Evolutionary conservation across 2,113 vertebrate species (phyloP).

Genomic region (Clarias macrocephalus): DNA sequence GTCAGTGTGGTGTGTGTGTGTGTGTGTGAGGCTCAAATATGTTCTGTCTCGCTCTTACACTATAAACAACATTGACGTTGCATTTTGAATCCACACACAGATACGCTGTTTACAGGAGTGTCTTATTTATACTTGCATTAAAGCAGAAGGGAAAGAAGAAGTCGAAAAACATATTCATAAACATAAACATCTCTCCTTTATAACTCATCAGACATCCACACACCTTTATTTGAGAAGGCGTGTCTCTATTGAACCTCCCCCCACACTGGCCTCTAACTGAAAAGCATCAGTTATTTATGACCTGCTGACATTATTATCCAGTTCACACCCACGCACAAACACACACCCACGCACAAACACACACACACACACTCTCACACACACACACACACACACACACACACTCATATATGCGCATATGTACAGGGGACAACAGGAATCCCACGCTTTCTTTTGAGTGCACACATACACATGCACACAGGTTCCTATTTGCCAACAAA

Average conservation of each 20-base stretch:
- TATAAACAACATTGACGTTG: not conserved
- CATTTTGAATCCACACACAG: not conserved
- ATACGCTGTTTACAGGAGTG: not conserved
- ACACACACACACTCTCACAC: conserved; percentile 25
- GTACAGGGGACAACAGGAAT: not conserved
- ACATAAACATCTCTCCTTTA: too few relatives aligned
- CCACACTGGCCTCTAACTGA: conserved; percentile 16
- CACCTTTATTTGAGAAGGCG: conserved; percentile 19
- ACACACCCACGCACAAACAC: conserved; percentile 5
- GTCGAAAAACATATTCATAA: too few relatives aligned
- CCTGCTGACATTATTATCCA: conserved; percentile 16
- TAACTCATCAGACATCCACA: conserved; percentile 4
- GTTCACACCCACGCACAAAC: not conserved
- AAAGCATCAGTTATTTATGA: conserved; percentile 35
- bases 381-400: not conserved
- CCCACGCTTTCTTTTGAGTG: not conserved
- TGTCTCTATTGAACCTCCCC: conserved; percentile 9
- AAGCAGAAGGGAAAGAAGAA: not conserved
- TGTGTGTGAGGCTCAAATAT: not conserved
- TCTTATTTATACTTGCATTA: not conserved
- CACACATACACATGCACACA: not conserved
- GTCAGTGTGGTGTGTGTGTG: not conserved
- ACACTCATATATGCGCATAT: not conserved
- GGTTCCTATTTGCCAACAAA: conserved; percentile 56
- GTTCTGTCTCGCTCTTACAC: not conserved